phyloP scores from a whole-genome alignment of 2,888 invertebrate species.

The Alloplasta piceator region DNA sequence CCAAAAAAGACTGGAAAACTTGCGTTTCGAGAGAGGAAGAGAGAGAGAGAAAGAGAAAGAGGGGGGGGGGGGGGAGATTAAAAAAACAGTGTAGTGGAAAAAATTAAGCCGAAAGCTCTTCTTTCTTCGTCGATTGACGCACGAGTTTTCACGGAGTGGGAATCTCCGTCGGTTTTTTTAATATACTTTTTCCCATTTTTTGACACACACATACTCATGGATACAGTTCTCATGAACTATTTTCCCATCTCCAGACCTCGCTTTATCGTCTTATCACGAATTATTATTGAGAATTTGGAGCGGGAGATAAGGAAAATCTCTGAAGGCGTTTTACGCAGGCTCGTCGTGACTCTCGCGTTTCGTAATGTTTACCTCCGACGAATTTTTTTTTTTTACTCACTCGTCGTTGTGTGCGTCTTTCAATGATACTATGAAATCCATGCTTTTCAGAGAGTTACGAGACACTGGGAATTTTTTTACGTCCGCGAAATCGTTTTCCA shows the following conservation, averaged over 20 bases:
- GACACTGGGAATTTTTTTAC: conserved; percentile 1
- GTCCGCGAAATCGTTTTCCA: not conserved
- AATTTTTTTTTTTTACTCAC: conserved; percentile 41
- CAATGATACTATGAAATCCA: not conserved
- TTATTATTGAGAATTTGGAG: conserved; percentile 66
- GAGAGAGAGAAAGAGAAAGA: conserved; percentile 36
- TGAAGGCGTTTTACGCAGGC: conserved; percentile 48
- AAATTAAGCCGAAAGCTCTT: conserved; percentile 20
- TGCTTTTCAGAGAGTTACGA: not conserved
- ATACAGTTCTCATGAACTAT: conserved; percentile 1
- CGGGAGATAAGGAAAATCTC: conserved; percentile 65
- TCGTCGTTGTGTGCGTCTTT: not conserved
- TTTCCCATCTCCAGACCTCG: conserved; percentile 49
- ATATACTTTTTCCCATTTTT: not conserved
- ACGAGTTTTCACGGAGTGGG: conserved; percentile 51
- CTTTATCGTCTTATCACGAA: conserved; percentile 64
- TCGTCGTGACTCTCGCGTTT: conserved; percentile 28
- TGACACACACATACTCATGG: not conserved
- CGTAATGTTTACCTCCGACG: conserved; percentile 59
- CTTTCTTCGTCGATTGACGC: conserved; percentile 44
- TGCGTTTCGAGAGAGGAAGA: conserved; percentile 38
- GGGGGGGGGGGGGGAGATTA: not conserved
- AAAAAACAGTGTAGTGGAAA: conserved; percentile 10
- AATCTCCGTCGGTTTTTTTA: conserved; percentile 29
- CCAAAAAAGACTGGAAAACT: conserved; percentile 23